These are phyloP conservation scores for Garrulus glandarius DNA, from an alignment of 2,797 vertebrate genomes.

Conservation along the genomic window DNA sequence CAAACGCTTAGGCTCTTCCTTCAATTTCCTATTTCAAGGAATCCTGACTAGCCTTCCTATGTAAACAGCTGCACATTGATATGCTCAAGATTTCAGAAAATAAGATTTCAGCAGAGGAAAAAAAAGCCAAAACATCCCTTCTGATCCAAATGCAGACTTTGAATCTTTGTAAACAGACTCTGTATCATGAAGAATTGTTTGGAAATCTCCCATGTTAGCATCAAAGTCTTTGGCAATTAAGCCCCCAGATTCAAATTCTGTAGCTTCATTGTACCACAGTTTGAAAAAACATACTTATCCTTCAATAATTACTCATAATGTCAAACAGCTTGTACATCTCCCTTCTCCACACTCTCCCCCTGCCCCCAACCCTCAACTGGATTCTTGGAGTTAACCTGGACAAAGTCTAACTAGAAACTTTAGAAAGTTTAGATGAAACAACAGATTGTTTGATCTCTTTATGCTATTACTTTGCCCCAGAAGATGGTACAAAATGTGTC, in stretches of 20 bases:
- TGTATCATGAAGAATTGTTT: neutral
- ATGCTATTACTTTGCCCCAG: neutral
- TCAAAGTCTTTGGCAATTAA: neutral
- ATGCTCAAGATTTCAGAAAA: neutral
- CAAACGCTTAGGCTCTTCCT: neutral
- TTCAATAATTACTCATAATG: neutral
- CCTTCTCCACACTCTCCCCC: neutral
- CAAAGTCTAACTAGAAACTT: neutral
- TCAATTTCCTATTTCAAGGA: neutral
- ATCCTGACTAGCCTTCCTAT: neutral
- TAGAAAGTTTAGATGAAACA: neutral
- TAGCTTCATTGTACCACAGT: neutral
- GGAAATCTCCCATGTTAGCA: neutral
- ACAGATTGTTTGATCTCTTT: neutral
- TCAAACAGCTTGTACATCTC: neutral
- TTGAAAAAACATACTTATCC: neutral
- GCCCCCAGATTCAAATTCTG: neutral
- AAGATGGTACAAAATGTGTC: neutral
- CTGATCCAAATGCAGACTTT: neutral
- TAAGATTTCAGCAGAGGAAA: neutral
- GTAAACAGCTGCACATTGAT: neutral
- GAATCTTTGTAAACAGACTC: neutral
- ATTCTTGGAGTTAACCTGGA: neutral
- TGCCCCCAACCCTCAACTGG: accelerated
- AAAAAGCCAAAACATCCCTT: neutral